Evolutionary conservation across 2,888 invertebrate genomes (phyloP).

Genomic region (Sarcophaga variegata): DNA sequence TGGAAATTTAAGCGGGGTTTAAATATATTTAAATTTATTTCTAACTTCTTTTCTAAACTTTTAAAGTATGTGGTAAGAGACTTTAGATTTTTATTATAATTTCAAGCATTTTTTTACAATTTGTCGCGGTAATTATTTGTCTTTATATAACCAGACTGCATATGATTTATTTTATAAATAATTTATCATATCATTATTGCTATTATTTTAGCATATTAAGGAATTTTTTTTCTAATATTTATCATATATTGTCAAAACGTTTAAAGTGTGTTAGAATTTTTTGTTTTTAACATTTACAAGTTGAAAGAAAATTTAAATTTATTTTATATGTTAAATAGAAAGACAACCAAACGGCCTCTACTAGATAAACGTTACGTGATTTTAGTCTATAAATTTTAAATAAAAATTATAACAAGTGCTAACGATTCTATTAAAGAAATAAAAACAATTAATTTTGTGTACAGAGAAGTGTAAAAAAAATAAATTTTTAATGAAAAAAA

Average conservation of each 20-base stretch:
- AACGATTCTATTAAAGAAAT: background rate
- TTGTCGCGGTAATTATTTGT: background rate
- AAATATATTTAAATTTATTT: too few species aligned
- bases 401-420: conserved; percentile 12
- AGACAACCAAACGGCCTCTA: conserved; percentile 19
- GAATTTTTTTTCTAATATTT: background rate
- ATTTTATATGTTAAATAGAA: conserved; percentile 22
- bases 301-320: background rate
- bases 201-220: background rate
- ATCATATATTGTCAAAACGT: conserved; percentile 23
- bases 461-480: background rate
- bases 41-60: too few species aligned
- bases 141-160: background rate
- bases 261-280: conserved; percentile 28
- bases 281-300: background rate
- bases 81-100: background rate
- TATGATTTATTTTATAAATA: background rate
- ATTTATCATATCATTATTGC: background rate
- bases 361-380: conserved; percentile 44
- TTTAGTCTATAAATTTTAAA: conserved; percentile 51
- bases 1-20: too few species aligned
- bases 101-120: background rate
- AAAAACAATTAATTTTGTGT: background rate
- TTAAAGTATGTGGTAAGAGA: too few species aligned
- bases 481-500: background rate